Evolutionary conservation across 2,888 invertebrate genomes (phyloP).

Genomic region (Aethes cnicana): DNA sequence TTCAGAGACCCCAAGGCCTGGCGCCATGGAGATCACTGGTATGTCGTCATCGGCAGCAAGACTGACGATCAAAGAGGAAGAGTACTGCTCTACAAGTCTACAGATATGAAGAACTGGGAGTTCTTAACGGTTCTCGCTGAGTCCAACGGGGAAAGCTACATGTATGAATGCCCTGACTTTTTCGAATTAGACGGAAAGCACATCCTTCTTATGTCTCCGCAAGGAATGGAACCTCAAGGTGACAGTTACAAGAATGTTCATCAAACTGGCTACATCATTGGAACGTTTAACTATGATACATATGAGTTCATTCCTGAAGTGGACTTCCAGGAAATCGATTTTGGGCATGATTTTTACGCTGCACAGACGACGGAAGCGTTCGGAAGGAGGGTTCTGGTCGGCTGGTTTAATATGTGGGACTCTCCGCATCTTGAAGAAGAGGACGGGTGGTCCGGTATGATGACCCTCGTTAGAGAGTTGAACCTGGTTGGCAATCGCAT

Average conservation of each 20-base stretch:
- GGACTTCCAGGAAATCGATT: slow-evolving; percentile 70
- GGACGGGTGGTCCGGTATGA: slow-evolving; percentile 72
- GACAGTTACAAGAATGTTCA: slow-evolving; percentile 66
- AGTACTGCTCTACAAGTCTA: slow-evolving; percentile 68
- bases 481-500: slow-evolving; percentile 53
- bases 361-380: slow-evolving; percentile 63
- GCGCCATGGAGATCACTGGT: slow-evolving; percentile 66
- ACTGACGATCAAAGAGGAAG: slow-evolving; percentile 58
- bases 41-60: slow-evolving; percentile 69
- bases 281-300: slow-evolving; percentile 67
- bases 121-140: slow-evolving; percentile 63
- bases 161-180: slow-evolving; percentile 82
- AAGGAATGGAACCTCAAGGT: slow-evolving; percentile 63
- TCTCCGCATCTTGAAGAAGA: slow-evolving; percentile 57
- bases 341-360: slow-evolving; percentile 76
- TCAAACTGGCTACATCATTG: slow-evolving; percentile 73
- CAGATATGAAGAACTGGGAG: slow-evolving; percentile 64
- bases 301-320: slow-evolving; percentile 60
- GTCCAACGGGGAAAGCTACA: slow-evolving; percentile 62
- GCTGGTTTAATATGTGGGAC: slow-evolving; percentile 77
- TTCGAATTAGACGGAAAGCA: slow-evolving; percentile 70
- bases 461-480: slow-evolving; percentile 69
- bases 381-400: slow-evolving; percentile 61
- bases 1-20: slow-evolving; percentile 79
- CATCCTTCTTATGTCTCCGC: slow-evolving; percentile 70